A percentile compares a stretch with the other conserved stretches of the same genome.
These are phyloP conservation scores for Amblyjoppa fuscipennis DNA, from an alignment of 2,888 invertebrate species.

Conservation along the genomic window DNA sequence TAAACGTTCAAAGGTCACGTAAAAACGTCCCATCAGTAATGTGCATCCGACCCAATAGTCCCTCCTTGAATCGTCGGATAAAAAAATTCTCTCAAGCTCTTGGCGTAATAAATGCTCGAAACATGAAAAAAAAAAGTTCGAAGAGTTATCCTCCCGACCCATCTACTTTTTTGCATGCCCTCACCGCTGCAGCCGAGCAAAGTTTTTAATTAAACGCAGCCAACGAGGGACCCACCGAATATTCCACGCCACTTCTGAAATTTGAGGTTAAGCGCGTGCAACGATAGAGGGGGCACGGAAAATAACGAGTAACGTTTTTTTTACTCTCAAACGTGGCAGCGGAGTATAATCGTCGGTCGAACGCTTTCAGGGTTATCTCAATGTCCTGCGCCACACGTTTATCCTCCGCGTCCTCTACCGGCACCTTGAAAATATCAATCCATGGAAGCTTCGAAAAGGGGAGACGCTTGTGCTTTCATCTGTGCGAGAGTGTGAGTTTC, in stretches of 20 bases:
- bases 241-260: constrained; percentile 33
- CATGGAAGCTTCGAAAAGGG: background rate
- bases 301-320: constrained; percentile 19
- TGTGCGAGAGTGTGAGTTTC: background rate
- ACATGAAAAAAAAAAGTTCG: background rate
- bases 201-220: constrained; percentile 74
- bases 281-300: constrained; percentile 20
- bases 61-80: background rate
- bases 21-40: too few relatives aligned
- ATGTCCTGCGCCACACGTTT: background rate
- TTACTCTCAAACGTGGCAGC: background rate
- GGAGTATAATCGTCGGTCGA: constrained; percentile 10
- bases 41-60: background rate
- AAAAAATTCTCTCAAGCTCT: background rate
- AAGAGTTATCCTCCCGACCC: background rate
- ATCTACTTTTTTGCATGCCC: constrained; percentile 15
- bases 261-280: constrained; percentile 27
- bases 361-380: background rate
- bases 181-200: constrained; percentile 35
- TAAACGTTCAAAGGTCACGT: too few relatives aligned
- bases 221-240: constrained; percentile 35
- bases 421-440: constrained; percentile 42
- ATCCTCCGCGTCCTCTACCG: background rate
- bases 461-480: background rate
- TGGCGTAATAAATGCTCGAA: background rate